These are phyloP conservation scores for Perca schrenkii DNA, from an alignment of 2,113 vertebrate genomes.

Conservation along the genomic window DNA sequence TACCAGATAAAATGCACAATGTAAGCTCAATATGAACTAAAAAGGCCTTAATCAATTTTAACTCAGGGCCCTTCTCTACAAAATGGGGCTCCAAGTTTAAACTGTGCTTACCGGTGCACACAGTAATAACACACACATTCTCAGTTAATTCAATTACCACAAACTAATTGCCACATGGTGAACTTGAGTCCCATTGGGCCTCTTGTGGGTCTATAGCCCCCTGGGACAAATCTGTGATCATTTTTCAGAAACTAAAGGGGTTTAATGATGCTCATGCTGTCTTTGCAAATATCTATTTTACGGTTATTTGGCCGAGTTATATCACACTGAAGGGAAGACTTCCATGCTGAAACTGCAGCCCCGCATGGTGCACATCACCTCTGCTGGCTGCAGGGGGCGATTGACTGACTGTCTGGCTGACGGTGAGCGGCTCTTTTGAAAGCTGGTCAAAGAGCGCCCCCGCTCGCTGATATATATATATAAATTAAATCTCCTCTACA, in stretches of 20 bases:
- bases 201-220: slow-evolving; percentile 21
- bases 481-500: not conserved
- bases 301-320: not conserved
- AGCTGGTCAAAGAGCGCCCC: slow-evolving; percentile 67
- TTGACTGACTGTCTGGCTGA: not conserved
- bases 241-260: not conserved
- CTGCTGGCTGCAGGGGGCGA: slow-evolving; percentile 43
- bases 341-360: not conserved
- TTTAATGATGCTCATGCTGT: not conserved
- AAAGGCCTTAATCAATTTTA: not conserved
- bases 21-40: not conserved
- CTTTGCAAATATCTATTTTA: not conserved
- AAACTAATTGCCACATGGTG: slow-evolving; percentile 30
- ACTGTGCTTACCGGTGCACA: not conserved
- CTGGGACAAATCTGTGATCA: not conserved
- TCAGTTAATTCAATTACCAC: slow-evolving; percentile 52
- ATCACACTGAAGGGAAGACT: not conserved
- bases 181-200: not conserved
- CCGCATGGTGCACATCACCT: not conserved
- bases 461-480: slow-evolving; percentile 24
- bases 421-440: no score
- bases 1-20: not conserved
- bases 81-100: not conserved
- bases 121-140: slow-evolving; percentile 5
- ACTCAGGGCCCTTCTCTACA: not conserved